Conservation (phyloP, 2,797 vertebrate genomes). For the Aphelocoma californica region DNA sequence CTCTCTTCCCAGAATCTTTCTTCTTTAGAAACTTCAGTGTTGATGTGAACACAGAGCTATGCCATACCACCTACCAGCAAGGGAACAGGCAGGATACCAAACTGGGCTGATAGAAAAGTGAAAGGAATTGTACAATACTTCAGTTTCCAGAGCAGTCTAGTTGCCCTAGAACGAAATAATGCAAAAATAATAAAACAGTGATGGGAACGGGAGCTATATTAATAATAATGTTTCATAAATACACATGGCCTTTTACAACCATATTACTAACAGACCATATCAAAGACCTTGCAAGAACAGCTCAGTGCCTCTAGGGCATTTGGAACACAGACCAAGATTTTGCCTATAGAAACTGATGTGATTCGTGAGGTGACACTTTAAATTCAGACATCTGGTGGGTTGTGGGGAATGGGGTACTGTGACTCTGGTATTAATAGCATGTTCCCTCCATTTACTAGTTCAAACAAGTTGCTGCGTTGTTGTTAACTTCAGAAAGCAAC, state of each 20-base stretch:
- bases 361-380: constrained; percentile 52
- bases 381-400: constrained; percentile 61
- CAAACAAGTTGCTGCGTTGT: constrained; percentile 56
- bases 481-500: constrained; percentile 62
- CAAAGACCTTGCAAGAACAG: constrained; percentile 42
- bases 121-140: background rate
- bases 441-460: constrained; percentile 60
- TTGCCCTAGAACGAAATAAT: background rate
- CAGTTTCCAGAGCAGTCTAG: background rate
- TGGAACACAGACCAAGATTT: constrained; percentile 32
- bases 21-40: background rate
- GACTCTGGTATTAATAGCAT: constrained; percentile 56
- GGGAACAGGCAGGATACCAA: background rate
- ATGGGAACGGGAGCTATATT: constrained; percentile 35
- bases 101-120: background rate
- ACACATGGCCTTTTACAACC: constrained; percentile 21
- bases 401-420: constrained; percentile 18
- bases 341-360: constrained; percentile 7
- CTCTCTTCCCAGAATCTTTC: constrained; percentile 2
- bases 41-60: background rate
- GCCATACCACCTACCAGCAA: background rate
- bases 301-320: constrained; percentile 15
- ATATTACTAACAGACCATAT: constrained; percentile 43
- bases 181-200: constrained; percentile 9
- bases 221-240: constrained; percentile 36